Evolutionary conservation across 2,113 vertebrate species (phyloP), one percentile per base, ranked within the genome.

Genomic region (Murina feae): DNA sequence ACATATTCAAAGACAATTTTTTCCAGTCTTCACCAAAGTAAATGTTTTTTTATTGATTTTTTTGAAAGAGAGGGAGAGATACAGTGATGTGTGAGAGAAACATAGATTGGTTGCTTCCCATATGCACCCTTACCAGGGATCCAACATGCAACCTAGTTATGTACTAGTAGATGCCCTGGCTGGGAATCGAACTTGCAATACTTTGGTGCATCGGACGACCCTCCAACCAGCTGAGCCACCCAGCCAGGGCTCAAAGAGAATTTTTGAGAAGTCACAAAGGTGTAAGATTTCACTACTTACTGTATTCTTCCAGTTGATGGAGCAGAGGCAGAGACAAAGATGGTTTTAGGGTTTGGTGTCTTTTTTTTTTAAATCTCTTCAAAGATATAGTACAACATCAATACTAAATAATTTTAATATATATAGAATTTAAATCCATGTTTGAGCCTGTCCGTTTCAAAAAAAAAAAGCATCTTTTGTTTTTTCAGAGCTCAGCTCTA

Each of bases 281-380:
- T 51, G 2, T 94, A 79, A 88, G n/a, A 83, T 91, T 93, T 94
- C 39, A 74, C 37, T 78, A 28, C 16, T 49, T 69, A 28, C 14
- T 60, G 7, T 53, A 21, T 80, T 85, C 93, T 93, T 87, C 74
- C 60, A 79, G 30, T 80, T 39, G 5, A 42, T 81, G 3, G 10
- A 95, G 12, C 75, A 96, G 63, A 92, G 51, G 13, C 42, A 72
- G 53, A 94, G 35, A 63, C 30, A 91, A 89, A 60, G 18, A 25
- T 51, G 6, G 9, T 63, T 69, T n/a, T 1, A 13, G 44, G 25
- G 16, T 32, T 69, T 86, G 23, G 14, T n/a, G 6, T 6, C 7
- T 28, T 37, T 42, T 72, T 72, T 68, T 72, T 42, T 1, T 32
- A 69, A 84, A 66, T 86, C 5, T 80, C 49, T 80, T 92, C 44